Conservation (phyloP, 2,797 vertebrate species). For the Erethizon dorsatum region DNA sequence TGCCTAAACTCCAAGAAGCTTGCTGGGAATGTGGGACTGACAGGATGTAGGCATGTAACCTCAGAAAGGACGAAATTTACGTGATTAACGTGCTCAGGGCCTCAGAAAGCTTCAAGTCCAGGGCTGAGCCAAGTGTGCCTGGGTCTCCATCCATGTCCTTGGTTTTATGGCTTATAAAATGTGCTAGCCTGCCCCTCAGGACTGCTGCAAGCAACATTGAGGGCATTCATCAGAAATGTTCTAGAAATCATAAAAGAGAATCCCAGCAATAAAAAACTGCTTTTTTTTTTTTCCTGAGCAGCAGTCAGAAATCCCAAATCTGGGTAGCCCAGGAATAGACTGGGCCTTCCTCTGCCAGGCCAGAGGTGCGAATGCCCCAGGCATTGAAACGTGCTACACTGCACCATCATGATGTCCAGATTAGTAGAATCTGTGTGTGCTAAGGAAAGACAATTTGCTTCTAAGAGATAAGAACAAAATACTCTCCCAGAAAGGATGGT, state of each 20-base stretch:
- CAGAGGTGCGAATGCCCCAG: neutral
- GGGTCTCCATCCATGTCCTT: neutral
- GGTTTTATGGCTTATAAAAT: neutral
- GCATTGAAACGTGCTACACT: neutral
- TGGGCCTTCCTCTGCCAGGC: neutral
- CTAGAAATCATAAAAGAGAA: neutral
- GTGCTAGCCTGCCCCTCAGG: neutral
- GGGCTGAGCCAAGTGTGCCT: neutral
- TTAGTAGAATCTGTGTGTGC: neutral
- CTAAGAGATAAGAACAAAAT: neutral
- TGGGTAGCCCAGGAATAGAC: neutral
- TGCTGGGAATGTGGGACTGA: neutral
- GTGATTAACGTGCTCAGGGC: neutral
- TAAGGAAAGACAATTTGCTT: neutral
- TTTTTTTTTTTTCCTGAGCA: neutral
- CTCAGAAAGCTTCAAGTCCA: neutral
- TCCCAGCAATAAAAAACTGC: neutral
- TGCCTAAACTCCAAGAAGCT: neutral
- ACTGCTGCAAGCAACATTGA: neutral
- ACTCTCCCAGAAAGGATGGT: neutral
- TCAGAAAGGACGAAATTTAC: neutral
- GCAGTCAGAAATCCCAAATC: neutral
- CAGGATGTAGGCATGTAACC: rapidly evolving
- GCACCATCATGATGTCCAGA: neutral
- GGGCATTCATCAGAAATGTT: too few species aligned